Conservation (phyloP, 2,888 invertebrate species). For the Orthosia incerta region DNA sequence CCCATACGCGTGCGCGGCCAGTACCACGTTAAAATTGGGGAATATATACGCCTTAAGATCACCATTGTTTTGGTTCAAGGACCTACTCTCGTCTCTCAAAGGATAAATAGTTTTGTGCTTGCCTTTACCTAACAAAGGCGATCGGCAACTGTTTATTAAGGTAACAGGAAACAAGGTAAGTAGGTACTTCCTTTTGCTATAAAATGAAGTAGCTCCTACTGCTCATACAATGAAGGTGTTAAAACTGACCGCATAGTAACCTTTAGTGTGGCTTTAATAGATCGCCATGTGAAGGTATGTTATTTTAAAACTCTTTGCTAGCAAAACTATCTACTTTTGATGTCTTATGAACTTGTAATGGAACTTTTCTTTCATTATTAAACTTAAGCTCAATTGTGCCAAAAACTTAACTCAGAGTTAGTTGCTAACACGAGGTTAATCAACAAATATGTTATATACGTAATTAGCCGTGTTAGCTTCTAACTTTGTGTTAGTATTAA, state of each 20-base stretch:
- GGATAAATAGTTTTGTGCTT: neutral
- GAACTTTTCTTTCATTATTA: neutral
- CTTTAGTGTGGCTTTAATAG: neutral
- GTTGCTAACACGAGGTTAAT: too few relatives aligned
- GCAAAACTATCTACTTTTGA: neutral
- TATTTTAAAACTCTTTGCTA: neutral
- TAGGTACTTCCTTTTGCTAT: constrained; percentile 27
- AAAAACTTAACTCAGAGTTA: too few relatives aligned
- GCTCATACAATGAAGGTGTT: constrained; percentile 3
- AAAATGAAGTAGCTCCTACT: constrained; percentile 18
- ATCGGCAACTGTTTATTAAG: constrained; percentile 4
- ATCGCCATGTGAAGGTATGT: neutral
- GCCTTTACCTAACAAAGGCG: neutral
- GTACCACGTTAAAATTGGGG: too few relatives aligned
- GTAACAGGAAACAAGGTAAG: constrained; percentile 16
- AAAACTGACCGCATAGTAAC: constrained; percentile 6
- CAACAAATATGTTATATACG: too few relatives aligned
- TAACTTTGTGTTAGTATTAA: too few relatives aligned
- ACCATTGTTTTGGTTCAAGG: neutral
- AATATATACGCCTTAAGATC: too few relatives aligned
- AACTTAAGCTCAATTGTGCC: too few relatives aligned
- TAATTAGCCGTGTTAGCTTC: too few relatives aligned
- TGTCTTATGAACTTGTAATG: neutral
- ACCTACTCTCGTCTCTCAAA: neutral
- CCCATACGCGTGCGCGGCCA: too few relatives aligned